These are phyloP conservation scores for Torymus aiolomorphi DNA, from an alignment of 2,888 invertebrate genomes.

Conservation along the genomic window DNA sequence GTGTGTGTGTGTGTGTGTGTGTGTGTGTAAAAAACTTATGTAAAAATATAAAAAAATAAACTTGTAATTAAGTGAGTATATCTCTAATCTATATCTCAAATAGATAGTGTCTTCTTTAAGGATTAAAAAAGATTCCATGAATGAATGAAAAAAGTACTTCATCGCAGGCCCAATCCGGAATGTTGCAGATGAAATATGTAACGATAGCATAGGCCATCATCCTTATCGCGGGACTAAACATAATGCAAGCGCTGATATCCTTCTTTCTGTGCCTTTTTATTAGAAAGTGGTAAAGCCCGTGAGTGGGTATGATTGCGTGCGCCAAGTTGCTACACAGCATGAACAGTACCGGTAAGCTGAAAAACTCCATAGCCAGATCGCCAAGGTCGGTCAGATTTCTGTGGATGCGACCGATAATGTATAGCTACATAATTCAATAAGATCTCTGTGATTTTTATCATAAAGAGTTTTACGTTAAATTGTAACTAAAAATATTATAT, in stretches of 20 bases:
- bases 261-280: neutral
- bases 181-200: neutral
- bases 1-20: too few relatives aligned
- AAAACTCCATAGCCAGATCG: neutral
- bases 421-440: neutral
- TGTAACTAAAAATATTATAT: neutral
- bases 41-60: too few relatives aligned
- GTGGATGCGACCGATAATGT: neutral
- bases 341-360: slow-evolving; percentile 14
- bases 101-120: too few relatives aligned
- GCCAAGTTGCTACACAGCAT: neutral
- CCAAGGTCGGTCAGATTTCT: neutral
- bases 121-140: too few relatives aligned
- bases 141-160: neutral
- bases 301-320: neutral
- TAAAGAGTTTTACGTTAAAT: neutral
- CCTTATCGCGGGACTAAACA: neutral
- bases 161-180: neutral
- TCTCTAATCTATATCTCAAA: too few relatives aligned
- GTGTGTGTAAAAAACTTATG: too few relatives aligned
- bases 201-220: neutral
- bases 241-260: neutral
- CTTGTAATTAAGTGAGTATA: too few relatives aligned
- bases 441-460: neutral
- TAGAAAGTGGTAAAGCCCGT: slow-evolving; percentile 3